Percentiles rank a stretch among this genome's conserved stretches.
phyloP scores from a whole-genome alignment of 2,797 vertebrate species.

The Urophycis tenuis region DNA sequence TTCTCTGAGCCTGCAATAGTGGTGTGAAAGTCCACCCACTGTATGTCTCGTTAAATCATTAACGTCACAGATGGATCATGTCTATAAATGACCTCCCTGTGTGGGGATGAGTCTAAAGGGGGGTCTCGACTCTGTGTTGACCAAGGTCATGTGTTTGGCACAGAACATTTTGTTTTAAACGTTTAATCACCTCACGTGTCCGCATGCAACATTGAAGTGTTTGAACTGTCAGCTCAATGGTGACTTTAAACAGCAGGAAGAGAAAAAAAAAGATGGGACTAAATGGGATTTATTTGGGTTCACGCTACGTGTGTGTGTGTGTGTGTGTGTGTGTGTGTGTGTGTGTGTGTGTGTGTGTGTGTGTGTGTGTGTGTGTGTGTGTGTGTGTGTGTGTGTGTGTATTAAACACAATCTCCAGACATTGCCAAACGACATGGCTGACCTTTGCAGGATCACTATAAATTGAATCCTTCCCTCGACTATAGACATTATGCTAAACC shows the following conservation, averaged over 20 bases:
- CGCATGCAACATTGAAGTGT: slow-evolving; percentile 5
- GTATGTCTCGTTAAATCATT: slow-evolving; percentile 35
- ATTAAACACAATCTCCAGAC: not conserved
- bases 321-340: not conserved
- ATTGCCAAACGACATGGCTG: not conserved
- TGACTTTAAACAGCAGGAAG: not conserved
- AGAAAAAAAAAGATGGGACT: not conserved
- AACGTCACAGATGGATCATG: slow-evolving; percentile 16
- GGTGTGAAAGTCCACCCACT: slow-evolving; percentile 16
- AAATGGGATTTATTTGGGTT: too few species aligned
- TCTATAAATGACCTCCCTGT: slow-evolving; percentile 5
- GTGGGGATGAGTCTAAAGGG: not conserved
- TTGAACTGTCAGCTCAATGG: not conserved
- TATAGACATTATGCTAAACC: not conserved
- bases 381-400: not conserved
- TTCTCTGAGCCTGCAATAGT: slow-evolving; percentile 15
- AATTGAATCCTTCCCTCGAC: not conserved
- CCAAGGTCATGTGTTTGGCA: slow-evolving; percentile 22
- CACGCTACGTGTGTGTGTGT: too few species aligned
- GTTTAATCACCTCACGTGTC: slow-evolving; percentile 4
- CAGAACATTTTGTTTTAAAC: slow-evolving; percentile 11
- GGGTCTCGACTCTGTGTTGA: not conserved
- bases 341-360: not conserved
- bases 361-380: too few species aligned
- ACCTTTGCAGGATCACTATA: not conserved